Percentiles rank a stretch among this genome's conserved stretches.
These are phyloP conservation scores for Halichoerus grypus DNA, from an alignment of 2,113 vertebrate genomes.

Conservation along the genomic window DNA sequence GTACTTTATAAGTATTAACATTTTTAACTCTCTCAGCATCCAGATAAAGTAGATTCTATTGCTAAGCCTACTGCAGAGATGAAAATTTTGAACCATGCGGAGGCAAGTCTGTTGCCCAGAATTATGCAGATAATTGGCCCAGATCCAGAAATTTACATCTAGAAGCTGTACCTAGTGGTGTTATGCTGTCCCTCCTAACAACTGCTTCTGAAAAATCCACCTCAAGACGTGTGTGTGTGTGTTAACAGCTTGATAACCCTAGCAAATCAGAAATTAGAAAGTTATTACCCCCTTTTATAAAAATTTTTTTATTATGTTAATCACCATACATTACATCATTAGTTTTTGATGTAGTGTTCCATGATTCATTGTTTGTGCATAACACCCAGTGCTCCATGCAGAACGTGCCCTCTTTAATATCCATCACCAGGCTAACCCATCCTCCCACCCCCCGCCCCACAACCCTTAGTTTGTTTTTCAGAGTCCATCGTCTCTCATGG, in stretches of 20 bases:
- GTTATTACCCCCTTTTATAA: neutral
- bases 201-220: neutral
- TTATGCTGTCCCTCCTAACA: neutral
- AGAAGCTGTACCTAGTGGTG: neutral
- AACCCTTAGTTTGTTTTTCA: too few relatives aligned
- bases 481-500: too few relatives aligned
- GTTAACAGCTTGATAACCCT: neutral
- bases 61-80: neutral
- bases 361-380: too few relatives aligned
- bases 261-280: neutral
- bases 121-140: neutral
- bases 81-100: neutral
- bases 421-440: too few relatives aligned
- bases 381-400: too few relatives aligned
- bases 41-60: neutral
- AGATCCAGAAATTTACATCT: neutral
- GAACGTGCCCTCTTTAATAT: too few relatives aligned
- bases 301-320: too few relatives aligned
- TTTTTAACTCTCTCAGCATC: neutral
- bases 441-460: too few relatives aligned
- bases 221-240: neutral
- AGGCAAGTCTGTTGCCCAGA: neutral
- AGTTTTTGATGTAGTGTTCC: too few relatives aligned
- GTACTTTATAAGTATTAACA: neutral
- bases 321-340: too few relatives aligned